These are phyloP conservation scores for Drosophila yakuba DNA, from an alignment of 1,140 invertebrate genomes.

Conservation along the genomic window DNA sequence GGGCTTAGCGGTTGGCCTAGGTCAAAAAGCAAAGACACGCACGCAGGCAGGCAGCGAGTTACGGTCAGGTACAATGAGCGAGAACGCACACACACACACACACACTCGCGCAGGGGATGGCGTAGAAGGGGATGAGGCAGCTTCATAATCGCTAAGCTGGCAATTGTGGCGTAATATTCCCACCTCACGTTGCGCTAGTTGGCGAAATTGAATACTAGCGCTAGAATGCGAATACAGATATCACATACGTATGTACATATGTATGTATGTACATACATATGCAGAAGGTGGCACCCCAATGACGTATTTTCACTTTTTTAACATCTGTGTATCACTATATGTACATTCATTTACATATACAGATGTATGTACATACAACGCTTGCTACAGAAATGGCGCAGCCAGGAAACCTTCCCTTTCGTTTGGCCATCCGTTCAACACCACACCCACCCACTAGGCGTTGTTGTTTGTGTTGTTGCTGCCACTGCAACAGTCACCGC, in stretches of 20 bases:
- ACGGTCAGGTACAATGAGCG: constrained; percentile 11
- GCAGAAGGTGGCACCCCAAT: constrained; percentile 37
- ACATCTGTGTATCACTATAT: not conserved
- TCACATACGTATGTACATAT: too few species aligned
- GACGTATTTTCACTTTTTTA: constrained; percentile 50
- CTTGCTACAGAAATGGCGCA: constrained; percentile 27
- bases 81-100: constrained; percentile 11
- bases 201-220: constrained; percentile 49
- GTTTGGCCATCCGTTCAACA: constrained; percentile 34
- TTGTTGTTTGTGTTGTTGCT: constrained; percentile 3
- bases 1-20: constrained; percentile 65
- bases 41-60: constrained; percentile 23
- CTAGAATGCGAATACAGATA: constrained; percentile 19
- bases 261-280: not conserved
- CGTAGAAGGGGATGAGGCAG: not conserved
- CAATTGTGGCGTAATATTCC: constrained; percentile 47
- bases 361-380: constrained; percentile 1
- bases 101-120: not conserved
- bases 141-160: constrained; percentile 26
- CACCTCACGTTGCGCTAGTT: constrained; percentile 34
- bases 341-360: constrained; percentile 3
- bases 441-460: constrained; percentile 34
- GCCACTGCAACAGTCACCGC: constrained; percentile 47
- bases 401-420: constrained; percentile 66
- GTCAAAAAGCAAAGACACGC: constrained; percentile 62